Evolutionary conservation across 2,113 vertebrate genomes (phyloP), one percentile per base, ranked within the genome.

Genomic region (Vimba vimba): DNA sequence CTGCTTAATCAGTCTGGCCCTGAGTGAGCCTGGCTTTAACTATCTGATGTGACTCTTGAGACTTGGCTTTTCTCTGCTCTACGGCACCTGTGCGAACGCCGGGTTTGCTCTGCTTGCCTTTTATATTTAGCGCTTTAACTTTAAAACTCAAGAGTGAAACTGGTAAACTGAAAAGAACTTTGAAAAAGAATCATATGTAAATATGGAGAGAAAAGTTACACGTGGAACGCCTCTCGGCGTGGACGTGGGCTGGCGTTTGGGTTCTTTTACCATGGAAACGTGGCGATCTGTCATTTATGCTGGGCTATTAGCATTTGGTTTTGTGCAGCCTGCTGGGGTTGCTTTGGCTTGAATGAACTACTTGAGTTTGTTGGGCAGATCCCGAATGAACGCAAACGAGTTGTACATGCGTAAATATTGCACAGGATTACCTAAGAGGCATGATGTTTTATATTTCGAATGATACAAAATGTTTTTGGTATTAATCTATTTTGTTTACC

Each of bases 361-460:
- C n/a, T 57, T 39, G 43, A 66, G 13, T 13, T 47, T 78, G 39
- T 84, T 43, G 21, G 19, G 43, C n/a, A 68, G 43, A 81, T 64
- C 77, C 57, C 7, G 36, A 57, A 62, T 59, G 77, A 79, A 39
- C 12, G 13, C 45, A 59, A 27, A 82, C 23, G 25, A 66, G 68
- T 59, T 81, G 30, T 86, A 80, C 39, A 82, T 50, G 68, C 39
- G 39, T 86, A 82, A 60, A 81, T 80, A 81, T 86, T 86, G 85
- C 85, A 86, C 85, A 86, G 50, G 64, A 43, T 79, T 62, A 71
- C 78, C 10, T 73, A 45, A 11, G 43, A 86, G 85, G 52, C 85
- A 86, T 75, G 78, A 47, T 73, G 52, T 83, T 83, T 83, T 83
- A 73, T 73, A 73, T 59, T 25, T 64, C 30, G 39, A 33, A 25